Conservation (phyloP, 2,888 invertebrate genomes). For the Limulus polyphemus region DNA sequence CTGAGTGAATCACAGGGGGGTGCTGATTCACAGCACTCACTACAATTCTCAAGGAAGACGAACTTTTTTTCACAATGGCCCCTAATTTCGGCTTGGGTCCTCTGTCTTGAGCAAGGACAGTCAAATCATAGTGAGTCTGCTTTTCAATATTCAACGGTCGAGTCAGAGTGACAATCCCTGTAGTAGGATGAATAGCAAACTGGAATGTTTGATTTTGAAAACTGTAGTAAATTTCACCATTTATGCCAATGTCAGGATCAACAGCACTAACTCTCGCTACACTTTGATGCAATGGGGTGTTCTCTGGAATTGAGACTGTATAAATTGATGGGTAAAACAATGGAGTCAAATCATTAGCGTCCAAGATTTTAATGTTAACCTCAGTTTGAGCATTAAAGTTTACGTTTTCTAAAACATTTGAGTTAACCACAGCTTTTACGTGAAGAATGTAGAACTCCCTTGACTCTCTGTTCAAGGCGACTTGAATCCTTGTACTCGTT, state of each 20-base stretch:
- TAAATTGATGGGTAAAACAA: slow-evolving; percentile 79
- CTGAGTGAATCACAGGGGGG: slow-evolving; percentile 69
- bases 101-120: slow-evolving; percentile 70
- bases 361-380: slow-evolving; percentile 58
- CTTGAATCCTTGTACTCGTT: slow-evolving; percentile 71
- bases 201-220: slow-evolving; percentile 44
- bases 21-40: slow-evolving; percentile 61
- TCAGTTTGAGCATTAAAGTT: slow-evolving; percentile 54
- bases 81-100: slow-evolving; percentile 47
- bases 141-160: slow-evolving; percentile 46
- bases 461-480: slow-evolving; percentile 84
- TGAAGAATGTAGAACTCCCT: slow-evolving; percentile 66
- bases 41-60: slow-evolving; percentile 52
- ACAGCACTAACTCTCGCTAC: slow-evolving; percentile 58
- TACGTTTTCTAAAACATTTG: slow-evolving; percentile 41
- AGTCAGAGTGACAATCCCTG: slow-evolving; percentile 72
- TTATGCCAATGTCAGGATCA: slow-evolving; percentile 89
- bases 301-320: slow-evolving; percentile 69
- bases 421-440: slow-evolving; percentile 51
- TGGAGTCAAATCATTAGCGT: slow-evolving; percentile 84
- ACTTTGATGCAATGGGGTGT: slow-evolving; percentile 68
- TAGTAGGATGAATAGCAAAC: slow-evolving; percentile 86
- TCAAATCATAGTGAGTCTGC: slow-evolving; percentile 44
- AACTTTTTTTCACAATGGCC: slow-evolving; percentile 9
- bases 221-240: slow-evolving; percentile 94